Conservation (phyloP, 1,140 invertebrate species). For the Plectrocnemia conspersa region DNA sequence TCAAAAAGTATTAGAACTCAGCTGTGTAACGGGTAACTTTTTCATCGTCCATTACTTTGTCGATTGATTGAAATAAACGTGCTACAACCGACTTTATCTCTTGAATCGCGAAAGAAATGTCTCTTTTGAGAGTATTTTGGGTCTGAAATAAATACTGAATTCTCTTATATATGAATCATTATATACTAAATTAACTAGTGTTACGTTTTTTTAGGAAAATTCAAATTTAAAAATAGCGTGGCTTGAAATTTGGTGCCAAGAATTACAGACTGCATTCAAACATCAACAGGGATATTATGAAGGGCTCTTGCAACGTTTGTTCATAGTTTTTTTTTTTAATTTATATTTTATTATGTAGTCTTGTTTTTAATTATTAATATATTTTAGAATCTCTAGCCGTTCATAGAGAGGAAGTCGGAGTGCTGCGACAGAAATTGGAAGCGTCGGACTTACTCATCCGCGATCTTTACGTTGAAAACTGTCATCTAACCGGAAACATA, state of each 20-base stretch:
- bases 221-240: constrained; percentile 39
- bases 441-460: constrained; percentile 69
- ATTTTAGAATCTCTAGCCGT: constrained; percentile 33
- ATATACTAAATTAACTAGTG: background rate
- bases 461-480: constrained; percentile 77
- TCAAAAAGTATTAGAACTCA: too few species aligned
- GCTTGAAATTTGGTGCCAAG: constrained; percentile 58
- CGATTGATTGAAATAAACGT: too few species aligned
- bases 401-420: constrained; percentile 57
- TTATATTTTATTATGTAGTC: background rate
- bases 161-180: constrained; percentile 48
- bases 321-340: constrained; percentile 5
- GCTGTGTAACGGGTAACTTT: too few species aligned
- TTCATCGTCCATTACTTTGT: too few species aligned
- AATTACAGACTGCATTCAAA: constrained; percentile 57
- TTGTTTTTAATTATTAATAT: constrained; percentile 16
- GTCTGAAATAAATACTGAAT: too few species aligned
- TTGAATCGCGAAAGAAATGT: too few species aligned
- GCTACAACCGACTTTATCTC: too few species aligned
- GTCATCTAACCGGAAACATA: constrained; percentile 53
- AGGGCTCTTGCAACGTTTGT: constrained; percentile 58
- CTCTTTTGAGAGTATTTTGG: too few species aligned
- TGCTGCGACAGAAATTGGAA: constrained; percentile 63
- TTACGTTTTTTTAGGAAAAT: constrained; percentile 14
- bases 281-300: constrained; percentile 62